Base-by-base conservation (phyloP, 2,888 invertebrate genomes). In the Xylophagus ater region DNA sequence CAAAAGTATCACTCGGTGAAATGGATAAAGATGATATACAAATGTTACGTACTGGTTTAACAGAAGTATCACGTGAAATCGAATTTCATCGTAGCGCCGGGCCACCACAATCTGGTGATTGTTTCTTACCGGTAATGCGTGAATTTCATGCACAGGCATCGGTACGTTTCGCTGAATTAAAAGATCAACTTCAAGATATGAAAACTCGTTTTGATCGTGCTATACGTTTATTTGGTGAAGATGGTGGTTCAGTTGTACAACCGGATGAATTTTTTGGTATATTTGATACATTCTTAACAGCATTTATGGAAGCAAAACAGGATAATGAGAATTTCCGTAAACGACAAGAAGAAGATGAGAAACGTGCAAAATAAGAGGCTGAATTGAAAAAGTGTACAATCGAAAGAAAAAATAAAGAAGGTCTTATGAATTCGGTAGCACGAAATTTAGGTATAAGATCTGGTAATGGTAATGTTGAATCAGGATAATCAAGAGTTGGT, bases 191-290 rank as follows among this genome's bases (percentile, higher is more conserved):
- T 67, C 84, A 86, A 65, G 92, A 94, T 59, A 93, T 93, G 93
- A 93, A 92, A 67, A 83, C 84, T 28, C 73, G 93, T 55, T 86
- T 89, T 51, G 90, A 90, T 56, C 74, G 86, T 41, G 89, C 88
- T 5, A 84, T 89, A 4, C 76, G 85, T 47, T 70, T 87, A 2
- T 94, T 93, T 60, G 92, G 93, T 21, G 92, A 94, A 62, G 93
- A 93, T 52, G 75, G n/a, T n/a, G n/a, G 84, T 4, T 74, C 76
- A 1, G 76, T 77, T 24, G 72, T 85, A 15, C 88, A 92, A 41
- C 92, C 93, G 0, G 92, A 93, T 53, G 90, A 89, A 57, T 84
- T 94, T 68, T 94, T 93, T 66, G 89, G 88, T 3, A 85, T 89
- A 31, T 82, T 94, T 53, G 93, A 92, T 66, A 73, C 80, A 3